Base-by-base conservation (phyloP, 1,140 invertebrate species). In the Planococcus citri region DNA sequence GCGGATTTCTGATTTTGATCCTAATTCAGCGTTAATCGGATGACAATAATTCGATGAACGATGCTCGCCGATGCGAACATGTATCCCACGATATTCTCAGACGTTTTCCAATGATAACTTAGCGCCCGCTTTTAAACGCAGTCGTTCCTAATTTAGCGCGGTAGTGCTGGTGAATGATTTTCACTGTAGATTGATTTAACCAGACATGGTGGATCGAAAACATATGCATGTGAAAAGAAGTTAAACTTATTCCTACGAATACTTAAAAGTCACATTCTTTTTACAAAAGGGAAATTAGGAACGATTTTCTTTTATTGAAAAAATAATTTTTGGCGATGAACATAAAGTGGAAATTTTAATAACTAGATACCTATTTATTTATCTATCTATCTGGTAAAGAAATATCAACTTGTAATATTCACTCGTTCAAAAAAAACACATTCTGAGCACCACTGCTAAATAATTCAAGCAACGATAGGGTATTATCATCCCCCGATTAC, bases 21-120 rank as follows among this genome's bases (percentile, higher is more conserved):
- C 60, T 64, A 64, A 64, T 64, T 64, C 60, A 64, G 60, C 60
- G 60, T 64, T 64, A 64, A 64, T 64, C 60, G 60, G 60, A 64
- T 64, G 60, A 64, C 25, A 64, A 64, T 64, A 64, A 64, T 64
- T 64, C 60, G 60, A 64, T 64, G 60, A 64, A 64, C 21, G 60
- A 64, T 64, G 60, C 60, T 64, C 60, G 25, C 21, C 60, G 22
- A 64, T 64, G 60, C 60, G 60, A 64, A 64, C 24, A 24, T 64
- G 22, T 64, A 64, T 64, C 12, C 60, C 60, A 68, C 68, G 68
- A 57, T 69, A 57, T 25, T 38, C 51, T 51, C 37, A 38, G 37
- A 69, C 68, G 68, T 24, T 38, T 21, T 33, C 24, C 24, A 37
- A 37, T 27, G 38, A 68, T 38, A 27, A 37, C 68, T 27, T 51